phyloP scores from a whole-genome alignment of 2,888 invertebrate species.

The Pseudococcus jackbeardsleyi region DNA sequence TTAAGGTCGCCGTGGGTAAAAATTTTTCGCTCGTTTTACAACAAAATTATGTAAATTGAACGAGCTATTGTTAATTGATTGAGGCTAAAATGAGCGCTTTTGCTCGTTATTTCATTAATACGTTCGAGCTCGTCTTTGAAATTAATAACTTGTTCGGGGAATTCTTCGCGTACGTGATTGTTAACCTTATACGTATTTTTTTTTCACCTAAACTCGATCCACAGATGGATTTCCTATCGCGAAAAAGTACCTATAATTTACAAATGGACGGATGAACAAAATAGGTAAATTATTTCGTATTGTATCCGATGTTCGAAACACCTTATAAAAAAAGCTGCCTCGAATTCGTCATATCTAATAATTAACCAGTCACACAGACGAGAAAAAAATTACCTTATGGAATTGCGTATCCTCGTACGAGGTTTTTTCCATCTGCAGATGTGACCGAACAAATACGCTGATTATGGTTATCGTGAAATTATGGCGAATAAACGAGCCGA shows the following conservation, averaged over 20 bases:
- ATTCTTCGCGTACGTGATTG: slow-evolving; percentile 18
- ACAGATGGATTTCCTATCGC: neutral
- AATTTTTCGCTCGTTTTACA: slow-evolving; percentile 42
- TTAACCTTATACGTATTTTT: neutral
- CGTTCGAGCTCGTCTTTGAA: neutral
- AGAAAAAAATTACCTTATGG: slow-evolving; percentile 12
- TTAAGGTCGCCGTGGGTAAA: slow-evolving; percentile 35
- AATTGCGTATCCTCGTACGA: slow-evolving; percentile 1
- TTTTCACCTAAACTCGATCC: neutral
- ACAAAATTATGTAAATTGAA: slow-evolving; percentile 54
- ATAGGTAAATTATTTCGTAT: slow-evolving; percentile 29
- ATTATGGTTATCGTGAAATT: slow-evolving; percentile 17
- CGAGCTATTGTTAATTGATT: slow-evolving; percentile 51
- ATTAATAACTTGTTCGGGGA: slow-evolving; percentile 33
- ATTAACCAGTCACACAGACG: neutral
- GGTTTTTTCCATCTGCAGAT: neutral
- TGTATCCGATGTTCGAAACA: neutral
- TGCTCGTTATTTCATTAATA: slow-evolving; percentile 45
- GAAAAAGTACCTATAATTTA: neutral
- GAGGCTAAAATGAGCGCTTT: slow-evolving; percentile 44
- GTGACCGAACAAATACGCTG: slow-evolving; percentile 31
- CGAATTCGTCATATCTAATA: slow-evolving; percentile 29
- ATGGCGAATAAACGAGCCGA: slow-evolving; percentile 11
- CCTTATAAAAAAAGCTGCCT: neutral
- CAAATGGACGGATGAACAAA: neutral